Percentiles rank a stretch among this genome's conserved stretches.
Evolutionary conservation across 2,113 vertebrate genomes (phyloP).

Genomic region (Clarias batrachus): DNA sequence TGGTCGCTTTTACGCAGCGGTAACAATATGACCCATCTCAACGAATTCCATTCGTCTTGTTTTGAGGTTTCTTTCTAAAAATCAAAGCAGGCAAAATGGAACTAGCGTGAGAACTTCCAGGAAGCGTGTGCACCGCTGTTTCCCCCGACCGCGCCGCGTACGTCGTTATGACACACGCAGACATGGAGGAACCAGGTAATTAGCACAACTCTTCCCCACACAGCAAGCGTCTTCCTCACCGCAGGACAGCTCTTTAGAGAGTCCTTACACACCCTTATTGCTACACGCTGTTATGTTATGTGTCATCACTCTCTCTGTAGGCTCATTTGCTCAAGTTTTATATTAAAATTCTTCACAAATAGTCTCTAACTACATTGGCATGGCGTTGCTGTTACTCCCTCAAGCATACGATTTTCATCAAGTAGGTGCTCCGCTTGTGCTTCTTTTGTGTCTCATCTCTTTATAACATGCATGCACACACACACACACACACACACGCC

Average conservation of each 20-base stretch:
- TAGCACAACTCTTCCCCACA: constrained; percentile 10
- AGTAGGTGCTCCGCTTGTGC: no score
- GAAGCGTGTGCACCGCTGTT: background rate
- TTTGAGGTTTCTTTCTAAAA: background rate
- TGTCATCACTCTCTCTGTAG: constrained; percentile 12
- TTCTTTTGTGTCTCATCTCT: background rate
- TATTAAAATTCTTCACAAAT: constrained; percentile 10
- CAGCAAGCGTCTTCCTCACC: constrained; percentile 9
- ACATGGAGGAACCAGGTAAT: constrained; percentile 14
- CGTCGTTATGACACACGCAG: background rate
- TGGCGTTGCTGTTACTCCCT: background rate
- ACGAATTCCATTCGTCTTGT: no score
- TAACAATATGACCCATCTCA: background rate
- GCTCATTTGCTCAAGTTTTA: constrained; percentile 22
- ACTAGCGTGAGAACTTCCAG: background rate
- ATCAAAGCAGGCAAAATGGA: background rate
- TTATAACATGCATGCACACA: background rate
- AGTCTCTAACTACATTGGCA: background rate
- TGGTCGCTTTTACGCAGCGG: background rate
- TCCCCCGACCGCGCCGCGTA: background rate
- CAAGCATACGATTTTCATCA: background rate
- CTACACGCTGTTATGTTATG: background rate
- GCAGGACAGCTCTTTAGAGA: constrained; percentile 22
- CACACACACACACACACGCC: background rate
- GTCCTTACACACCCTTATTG: background rate